phyloP scores from a whole-genome alignment of 2,797 vertebrate species.

The Melopsittacus undulatus region DNA sequence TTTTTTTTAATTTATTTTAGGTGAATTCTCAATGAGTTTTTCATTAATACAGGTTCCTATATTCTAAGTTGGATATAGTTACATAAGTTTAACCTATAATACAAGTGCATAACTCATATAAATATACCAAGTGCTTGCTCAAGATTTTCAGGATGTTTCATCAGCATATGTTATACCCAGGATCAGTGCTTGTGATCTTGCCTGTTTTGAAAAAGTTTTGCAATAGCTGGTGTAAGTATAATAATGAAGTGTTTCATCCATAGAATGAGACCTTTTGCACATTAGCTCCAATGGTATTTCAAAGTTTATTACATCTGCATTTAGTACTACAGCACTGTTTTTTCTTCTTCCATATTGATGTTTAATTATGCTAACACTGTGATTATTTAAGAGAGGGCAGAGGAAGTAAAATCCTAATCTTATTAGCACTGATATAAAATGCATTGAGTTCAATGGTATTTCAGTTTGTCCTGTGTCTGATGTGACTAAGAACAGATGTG shows the following conservation, averaged over 20 bases:
- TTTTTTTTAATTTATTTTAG: neutral
- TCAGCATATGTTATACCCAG: neutral
- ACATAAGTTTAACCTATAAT: neutral
- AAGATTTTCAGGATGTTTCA: neutral
- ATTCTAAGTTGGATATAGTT: neutral
- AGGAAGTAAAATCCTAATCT: slow-evolving; percentile 42
- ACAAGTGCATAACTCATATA: neutral
- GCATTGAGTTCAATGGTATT: neutral
- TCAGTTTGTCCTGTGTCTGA: neutral
- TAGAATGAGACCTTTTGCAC: neutral
- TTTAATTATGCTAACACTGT: neutral
- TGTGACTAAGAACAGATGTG: slow-evolving; percentile 41
- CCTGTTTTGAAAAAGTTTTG: neutral
- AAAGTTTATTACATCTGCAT: neutral
- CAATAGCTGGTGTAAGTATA: neutral
- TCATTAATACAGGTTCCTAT: neutral
- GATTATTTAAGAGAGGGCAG: neutral
- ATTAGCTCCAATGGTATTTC: neutral
- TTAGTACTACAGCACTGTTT: neutral
- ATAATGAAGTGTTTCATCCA: neutral
- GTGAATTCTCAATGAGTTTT: neutral
- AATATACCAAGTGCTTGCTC: neutral
- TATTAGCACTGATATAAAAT: slow-evolving; percentile 12
- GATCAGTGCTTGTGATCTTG: neutral
- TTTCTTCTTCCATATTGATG: slow-evolving; percentile 23